Conservation (phyloP, 2,797 vertebrate genomes). For the Chaetodon trifasciatus region DNA sequence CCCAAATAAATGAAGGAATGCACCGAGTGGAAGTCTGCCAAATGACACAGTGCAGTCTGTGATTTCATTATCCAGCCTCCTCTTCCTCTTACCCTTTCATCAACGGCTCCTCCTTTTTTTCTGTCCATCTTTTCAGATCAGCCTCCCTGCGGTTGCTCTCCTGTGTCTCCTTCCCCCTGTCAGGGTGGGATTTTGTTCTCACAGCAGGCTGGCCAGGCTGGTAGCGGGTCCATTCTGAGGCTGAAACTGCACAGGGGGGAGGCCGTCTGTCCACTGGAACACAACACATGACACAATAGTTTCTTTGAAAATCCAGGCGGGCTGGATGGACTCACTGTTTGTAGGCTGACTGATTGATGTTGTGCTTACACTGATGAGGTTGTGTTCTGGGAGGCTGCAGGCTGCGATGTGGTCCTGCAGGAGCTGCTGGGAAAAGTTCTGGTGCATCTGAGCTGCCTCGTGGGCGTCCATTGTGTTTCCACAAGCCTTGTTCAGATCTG, state of each 20-base stretch:
- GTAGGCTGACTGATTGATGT: background rate
- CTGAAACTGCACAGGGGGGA: slow-evolving; percentile 91
- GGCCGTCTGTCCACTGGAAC: slow-evolving; percentile 91
- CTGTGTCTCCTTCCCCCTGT: background rate
- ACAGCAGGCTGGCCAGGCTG: slow-evolving; percentile 91
- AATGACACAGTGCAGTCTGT: slow-evolving; percentile 27
- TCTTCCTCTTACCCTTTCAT: slow-evolving; percentile 14
- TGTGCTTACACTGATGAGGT: slow-evolving; percentile 91
- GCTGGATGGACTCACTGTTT: slow-evolving; percentile 17
- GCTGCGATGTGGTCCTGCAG: slow-evolving; percentile 95
- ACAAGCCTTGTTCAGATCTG: slow-evolving; percentile 94
- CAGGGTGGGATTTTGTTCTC: slow-evolving; percentile 60
- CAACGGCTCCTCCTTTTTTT: slow-evolving; percentile 3
- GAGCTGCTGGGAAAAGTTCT: slow-evolving; percentile 95
- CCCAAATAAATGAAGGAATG: slow-evolving; percentile 31
- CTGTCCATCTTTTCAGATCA: background rate
- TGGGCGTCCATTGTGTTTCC: slow-evolving; percentile 93
- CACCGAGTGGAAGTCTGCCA: slow-evolving; percentile 15
- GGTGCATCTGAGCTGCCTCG: slow-evolving; percentile 94
- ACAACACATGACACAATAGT: slow-evolving; percentile 37
- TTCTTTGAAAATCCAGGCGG: slow-evolving; percentile 12
- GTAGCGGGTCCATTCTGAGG: slow-evolving; percentile 92
- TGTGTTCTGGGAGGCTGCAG: slow-evolving; percentile 95
- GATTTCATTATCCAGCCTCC: slow-evolving; percentile 13
- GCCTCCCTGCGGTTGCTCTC: slow-evolving; percentile 7